Base-by-base conservation (phyloP, 2,797 vertebrate species). In the Eospalax fontanierii region DNA sequence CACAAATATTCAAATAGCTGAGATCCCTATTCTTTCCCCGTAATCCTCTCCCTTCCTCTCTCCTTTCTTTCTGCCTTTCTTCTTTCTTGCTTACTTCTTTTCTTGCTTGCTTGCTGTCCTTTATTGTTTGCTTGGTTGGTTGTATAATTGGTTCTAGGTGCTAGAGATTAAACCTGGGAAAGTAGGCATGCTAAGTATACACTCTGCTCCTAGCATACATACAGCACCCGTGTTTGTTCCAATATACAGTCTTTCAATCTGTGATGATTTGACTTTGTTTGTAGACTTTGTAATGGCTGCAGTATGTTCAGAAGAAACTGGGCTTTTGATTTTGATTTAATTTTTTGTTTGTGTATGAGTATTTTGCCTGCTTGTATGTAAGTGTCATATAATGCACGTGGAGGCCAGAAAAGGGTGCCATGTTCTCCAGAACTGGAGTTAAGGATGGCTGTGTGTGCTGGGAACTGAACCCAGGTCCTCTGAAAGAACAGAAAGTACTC, bases 61-160 rank as follows among this genome's bases (percentile, higher is more conserved):
- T 15, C 11, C 4, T 22, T 2, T 10, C 1, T 33, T 2, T 16
- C 1, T 30, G 14, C 33, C 0, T 14, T 21, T 5, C 30, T 3
- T 21, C 14, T 21, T 1, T 8, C 8, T 28, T 14, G 1, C 33
- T 28, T 6, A 0, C 40, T 30, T 8, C 10, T 1, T 0, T 6
- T 0, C 43, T 12, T 46, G 1, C 3, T 28, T 35, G 6, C 11
- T 14, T 35, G 1, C 18, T 6, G 1, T 4, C 71, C 6, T 8
- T 50, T 8, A 33, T 18, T 54, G 16, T 19, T 59, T 40, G 6
- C 22, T 46, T 21, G 4, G 28, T 81, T 43, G 8, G 14, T 40
- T 65, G 3, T 61, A 30, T 88, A 43, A 40, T 61, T 61, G 54
- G 35, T 74, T 74, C 70, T n/a, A 57, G 85, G 46, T 75, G 5